Percentiles rank a stretch among this genome's conserved stretches.
phyloP scores from a whole-genome alignment of 2,888 invertebrate species.

The Chymomyza caudatula region DNA sequence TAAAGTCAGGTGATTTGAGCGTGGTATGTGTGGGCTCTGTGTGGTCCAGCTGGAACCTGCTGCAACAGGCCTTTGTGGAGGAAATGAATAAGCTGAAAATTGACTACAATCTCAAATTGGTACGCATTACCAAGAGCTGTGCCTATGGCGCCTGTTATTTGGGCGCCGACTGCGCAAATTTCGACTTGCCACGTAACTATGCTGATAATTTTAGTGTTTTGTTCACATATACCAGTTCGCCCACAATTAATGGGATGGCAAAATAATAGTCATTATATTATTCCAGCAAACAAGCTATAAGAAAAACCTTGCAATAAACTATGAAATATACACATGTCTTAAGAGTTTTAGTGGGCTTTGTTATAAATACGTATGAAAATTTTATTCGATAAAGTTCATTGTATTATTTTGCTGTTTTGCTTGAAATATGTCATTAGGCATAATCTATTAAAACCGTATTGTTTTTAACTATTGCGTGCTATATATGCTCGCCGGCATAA shows the following conservation, averaged over 20 bases:
- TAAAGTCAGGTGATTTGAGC: slow-evolving; percentile 79
- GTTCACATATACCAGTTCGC: slow-evolving; percentile 74
- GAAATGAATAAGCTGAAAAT: slow-evolving; percentile 79
- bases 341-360: slow-evolving; percentile 35
- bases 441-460: slow-evolving; percentile 11
- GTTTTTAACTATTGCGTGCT: background rate
- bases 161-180: slow-evolving; percentile 85
- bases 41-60: slow-evolving; percentile 93
- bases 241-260: slow-evolving; percentile 33
- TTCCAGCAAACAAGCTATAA: slow-evolving; percentile 4
- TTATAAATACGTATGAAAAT: slow-evolving; percentile 72
- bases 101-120: slow-evolving; percentile 80
- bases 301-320: background rate
- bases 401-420: background rate
- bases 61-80: slow-evolving; percentile 85
- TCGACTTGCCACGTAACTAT: slow-evolving; percentile 84
- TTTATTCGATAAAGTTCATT: slow-evolving; percentile 70
- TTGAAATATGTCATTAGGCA: slow-evolving; percentile 10
- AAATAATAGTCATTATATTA: background rate
- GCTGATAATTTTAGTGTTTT: slow-evolving; percentile 84
- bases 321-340: background rate
- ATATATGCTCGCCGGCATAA: slow-evolving; percentile 25
- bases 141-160: slow-evolving; percentile 93
- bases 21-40: slow-evolving; percentile 96
- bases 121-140: slow-evolving; percentile 85